Base-by-base conservation (phyloP, 2,888 invertebrate species). In the Leucophenga maculata region DNA sequence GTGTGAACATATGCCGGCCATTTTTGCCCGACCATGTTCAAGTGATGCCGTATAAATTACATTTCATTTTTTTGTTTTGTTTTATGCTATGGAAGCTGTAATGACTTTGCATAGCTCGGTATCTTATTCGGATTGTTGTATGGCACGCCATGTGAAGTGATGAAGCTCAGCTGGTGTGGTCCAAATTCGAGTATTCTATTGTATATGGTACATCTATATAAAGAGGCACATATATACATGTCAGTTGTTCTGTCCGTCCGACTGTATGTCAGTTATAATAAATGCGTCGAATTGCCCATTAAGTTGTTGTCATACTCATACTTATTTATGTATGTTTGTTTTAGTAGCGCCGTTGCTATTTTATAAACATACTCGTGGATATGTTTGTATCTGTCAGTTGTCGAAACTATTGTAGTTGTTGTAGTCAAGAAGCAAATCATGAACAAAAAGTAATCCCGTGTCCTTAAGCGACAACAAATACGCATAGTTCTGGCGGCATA, bases 231-330 rank as follows among this genome's bases (percentile, higher is more conserved):
- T 6, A 9, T 54, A 22, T 54, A 16, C 16, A 11, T 54, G 54
- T 54, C 54, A 14, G 54, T 54, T 54, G 39, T 39, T 11, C 39
- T 39, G 39, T 6, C 39, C 22, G 54, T 13, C 39, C 22, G 54
- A 2, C 54, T 20, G 14, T n/a, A 79, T 80, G 80, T 80, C 80
- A 81, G 82, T 80, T 83, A 80, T 83, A 83, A 54, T 81, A 83
- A 80, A 80, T 80, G 80, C 77, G 79, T 75, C 81, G 81, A 78
- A 78, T 83, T 80, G 83, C 81, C 81, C 80, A 80, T 80, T 83
- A 80, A 80, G 81, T 80, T 83, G 83, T 80, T 83, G 80, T 80
- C 80, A 83, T 81, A 20, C 20, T 18, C 54, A 20, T 18, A 9
- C 22, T 1, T 54, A 54, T 20, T 13, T 13, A 54, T 54, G 11